These are phyloP conservation scores for Acanthococcus lagerstroemiae DNA, from an alignment of 2,888 invertebrate genomes.

Conservation along the genomic window DNA sequence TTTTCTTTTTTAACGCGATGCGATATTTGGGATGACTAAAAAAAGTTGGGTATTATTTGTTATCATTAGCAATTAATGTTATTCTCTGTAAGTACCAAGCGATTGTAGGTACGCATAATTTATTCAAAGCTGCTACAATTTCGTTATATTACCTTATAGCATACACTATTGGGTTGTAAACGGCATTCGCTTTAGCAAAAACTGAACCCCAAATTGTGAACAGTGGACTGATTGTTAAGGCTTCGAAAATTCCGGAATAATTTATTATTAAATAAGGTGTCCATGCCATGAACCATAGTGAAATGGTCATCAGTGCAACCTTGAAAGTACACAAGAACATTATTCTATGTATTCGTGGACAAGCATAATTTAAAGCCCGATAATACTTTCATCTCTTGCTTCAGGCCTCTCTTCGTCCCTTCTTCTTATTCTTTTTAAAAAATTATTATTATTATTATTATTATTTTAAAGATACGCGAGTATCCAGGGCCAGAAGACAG, in stretches of 20 bases:
- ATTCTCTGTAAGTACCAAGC: neutral
- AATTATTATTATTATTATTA: no score
- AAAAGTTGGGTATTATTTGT: constrained; percentile 34
- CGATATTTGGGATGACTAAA: constrained; percentile 69
- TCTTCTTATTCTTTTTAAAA: no score
- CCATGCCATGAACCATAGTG: constrained; percentile 80
- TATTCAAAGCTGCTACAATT: neutral
- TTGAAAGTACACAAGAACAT: constrained; percentile 39
- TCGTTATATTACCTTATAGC: constrained; percentile 61
- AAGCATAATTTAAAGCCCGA: no score
- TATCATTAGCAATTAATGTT: neutral
- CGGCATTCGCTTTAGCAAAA: constrained; percentile 83
- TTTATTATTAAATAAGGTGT: constrained; percentile 79
- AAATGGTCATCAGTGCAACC: constrained; percentile 81
- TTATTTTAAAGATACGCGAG: no score
- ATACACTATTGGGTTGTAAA: constrained; percentile 84
- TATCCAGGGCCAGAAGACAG: no score
- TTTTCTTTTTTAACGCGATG: constrained; percentile 61
- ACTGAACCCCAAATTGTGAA: constrained; percentile 82
- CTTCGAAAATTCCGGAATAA: constrained; percentile 66
- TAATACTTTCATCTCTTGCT: no score
- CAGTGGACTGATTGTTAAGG: constrained; percentile 61
- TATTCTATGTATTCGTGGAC: neutral
- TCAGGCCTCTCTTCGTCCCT: no score
- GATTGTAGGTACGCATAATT: neutral